Evolutionary conservation across 1,140 invertebrate genomes (phyloP).

Genomic region (Temnothorax longispinosus): DNA sequence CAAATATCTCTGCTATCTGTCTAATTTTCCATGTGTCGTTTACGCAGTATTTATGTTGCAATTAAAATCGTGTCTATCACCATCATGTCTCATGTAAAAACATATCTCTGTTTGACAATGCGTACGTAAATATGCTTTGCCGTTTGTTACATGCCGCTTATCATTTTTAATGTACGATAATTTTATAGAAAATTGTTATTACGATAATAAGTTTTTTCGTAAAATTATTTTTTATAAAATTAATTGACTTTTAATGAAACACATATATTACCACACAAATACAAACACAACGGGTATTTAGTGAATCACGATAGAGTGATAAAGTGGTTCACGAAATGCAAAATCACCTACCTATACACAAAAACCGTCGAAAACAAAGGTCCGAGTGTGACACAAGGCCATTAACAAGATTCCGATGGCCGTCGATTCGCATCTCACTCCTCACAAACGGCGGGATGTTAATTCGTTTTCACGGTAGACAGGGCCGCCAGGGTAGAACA

Average conservation of each 20-base stretch:
- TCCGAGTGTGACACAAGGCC: constrained; percentile 31
- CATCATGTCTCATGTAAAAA: neutral
- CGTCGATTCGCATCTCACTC: constrained; percentile 50
- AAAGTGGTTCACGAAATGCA: neutral
- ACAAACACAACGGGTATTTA: neutral
- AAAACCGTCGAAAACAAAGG: constrained; percentile 2
- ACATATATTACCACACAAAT: too few relatives aligned
- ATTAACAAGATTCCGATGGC: constrained; percentile 62
- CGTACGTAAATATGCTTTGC: neutral
- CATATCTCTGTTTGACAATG: neutral
- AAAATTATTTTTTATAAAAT: constrained; percentile 2
- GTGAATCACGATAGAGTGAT: neutral
- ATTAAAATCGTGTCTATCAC: constrained; percentile 41
- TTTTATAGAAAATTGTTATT: neutral
- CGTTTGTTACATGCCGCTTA: neutral
- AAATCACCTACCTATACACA: constrained; percentile 4
- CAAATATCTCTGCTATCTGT: constrained; percentile 16
- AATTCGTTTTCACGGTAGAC: constrained; percentile 75
- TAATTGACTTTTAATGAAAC: neutral
- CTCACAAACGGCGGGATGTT: constrained; percentile 70
- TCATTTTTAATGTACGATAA: neutral
- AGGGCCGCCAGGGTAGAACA: constrained; percentile 59
- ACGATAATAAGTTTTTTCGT: neutral
- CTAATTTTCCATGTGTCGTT: constrained; percentile 12
- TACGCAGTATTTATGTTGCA: constrained; percentile 49